Conservation (phyloP, 2,888 invertebrate genomes). For the Meta bourneti region DNA sequence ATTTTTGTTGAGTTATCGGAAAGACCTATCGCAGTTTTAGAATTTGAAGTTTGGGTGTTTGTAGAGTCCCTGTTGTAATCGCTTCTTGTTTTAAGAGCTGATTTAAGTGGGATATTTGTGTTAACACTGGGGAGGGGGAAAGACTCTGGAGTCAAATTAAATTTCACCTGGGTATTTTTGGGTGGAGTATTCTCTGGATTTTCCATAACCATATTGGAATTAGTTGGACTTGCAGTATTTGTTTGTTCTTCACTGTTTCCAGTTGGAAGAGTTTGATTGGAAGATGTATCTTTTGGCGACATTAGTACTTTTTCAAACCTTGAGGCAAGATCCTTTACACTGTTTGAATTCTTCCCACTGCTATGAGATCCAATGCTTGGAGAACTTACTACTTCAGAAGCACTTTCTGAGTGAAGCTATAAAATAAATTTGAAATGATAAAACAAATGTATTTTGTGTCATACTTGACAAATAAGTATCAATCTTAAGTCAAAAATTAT, state of each 20-base stretch:
- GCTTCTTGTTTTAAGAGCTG: constrained; percentile 50
- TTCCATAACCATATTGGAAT: background rate
- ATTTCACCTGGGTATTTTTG: background rate
- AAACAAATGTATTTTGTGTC: too few relatives aligned
- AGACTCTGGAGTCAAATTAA: background rate
- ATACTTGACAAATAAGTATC: too few relatives aligned
- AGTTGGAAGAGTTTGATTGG: background rate
- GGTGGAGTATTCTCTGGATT: background rate
- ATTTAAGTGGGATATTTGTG: constrained; percentile 39
- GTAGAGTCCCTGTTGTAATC: constrained; percentile 21
- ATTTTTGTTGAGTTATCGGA: constrained; percentile 8
- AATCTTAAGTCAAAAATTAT: too few relatives aligned
- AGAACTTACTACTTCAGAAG: constrained; percentile 62
- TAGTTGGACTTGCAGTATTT: background rate
- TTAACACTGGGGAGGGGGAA: background rate
- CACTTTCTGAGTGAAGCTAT: constrained; percentile 64
- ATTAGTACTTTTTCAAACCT: constrained; percentile 85
- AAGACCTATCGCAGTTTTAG: constrained; percentile 14
- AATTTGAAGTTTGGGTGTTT: background rate
- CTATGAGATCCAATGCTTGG: constrained; percentile 30
- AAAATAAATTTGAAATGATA: constrained; percentile 6
- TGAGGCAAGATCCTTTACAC: constrained; percentile 89
- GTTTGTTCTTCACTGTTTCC: constrained; percentile 68
- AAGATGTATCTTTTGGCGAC: constrained; percentile 56
- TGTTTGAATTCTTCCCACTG: constrained; percentile 43